phyloP scores from a whole-genome alignment of 1,140 invertebrate species.

The Hycleus cichorii region DNA sequence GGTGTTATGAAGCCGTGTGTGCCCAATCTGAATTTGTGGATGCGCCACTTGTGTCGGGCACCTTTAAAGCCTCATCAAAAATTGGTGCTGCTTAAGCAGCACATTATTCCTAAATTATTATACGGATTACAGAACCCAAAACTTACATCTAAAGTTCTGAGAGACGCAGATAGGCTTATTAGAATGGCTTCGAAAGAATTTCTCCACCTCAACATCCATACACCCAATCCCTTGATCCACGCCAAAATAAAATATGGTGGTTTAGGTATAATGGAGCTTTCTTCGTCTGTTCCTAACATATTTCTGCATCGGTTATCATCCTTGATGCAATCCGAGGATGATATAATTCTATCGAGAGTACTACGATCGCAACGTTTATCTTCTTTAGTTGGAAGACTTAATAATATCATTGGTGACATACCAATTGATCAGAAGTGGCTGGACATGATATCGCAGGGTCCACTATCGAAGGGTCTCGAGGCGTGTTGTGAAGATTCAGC shows the following conservation, averaged over 20 bases:
- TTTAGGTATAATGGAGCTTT: constrained; percentile 7
- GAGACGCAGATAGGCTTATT: constrained; percentile 10
- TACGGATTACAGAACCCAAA: constrained; percentile 10
- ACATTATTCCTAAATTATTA: constrained; percentile 11
- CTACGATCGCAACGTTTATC: not conserved
- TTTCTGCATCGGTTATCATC: not conserved
- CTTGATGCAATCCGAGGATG: not conserved
- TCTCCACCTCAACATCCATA: constrained; percentile 10
- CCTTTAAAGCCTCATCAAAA: too few relatives aligned
- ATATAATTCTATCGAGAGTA: not conserved
- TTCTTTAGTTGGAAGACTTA: not conserved
- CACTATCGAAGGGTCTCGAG: not conserved
- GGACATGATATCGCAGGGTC: not conserved
- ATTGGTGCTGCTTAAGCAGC: not conserved
- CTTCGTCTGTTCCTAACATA: not conserved
- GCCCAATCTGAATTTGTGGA: too few relatives aligned
- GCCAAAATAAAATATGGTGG: constrained; percentile 18
- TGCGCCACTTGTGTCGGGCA: too few relatives aligned
- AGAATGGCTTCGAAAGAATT: not conserved
- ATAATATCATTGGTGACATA: not conserved
- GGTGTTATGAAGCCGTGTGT: too few relatives aligned
- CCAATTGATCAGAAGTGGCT: not conserved
- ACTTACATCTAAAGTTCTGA: not conserved
- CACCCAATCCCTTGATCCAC: constrained; percentile 6
- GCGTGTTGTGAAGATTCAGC: not conserved